Base-by-base conservation (phyloP, 2,113 vertebrate genomes). In the Scomber scombrus region DNA sequence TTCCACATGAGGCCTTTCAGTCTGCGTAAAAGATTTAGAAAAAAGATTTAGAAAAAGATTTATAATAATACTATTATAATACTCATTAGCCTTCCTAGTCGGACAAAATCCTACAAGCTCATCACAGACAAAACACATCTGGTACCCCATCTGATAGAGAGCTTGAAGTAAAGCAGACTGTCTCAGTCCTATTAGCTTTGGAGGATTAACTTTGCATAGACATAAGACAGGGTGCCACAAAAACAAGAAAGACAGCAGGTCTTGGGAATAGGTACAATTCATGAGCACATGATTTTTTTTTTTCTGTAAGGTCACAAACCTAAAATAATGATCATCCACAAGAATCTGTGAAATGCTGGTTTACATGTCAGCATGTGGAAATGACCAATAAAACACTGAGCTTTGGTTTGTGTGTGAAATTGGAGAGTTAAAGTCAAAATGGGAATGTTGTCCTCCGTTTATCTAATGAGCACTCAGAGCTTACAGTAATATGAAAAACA, bases 171-270 rank as follows among this genome's bases (percentile, higher is more conserved):
- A 85, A 84, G 64, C 81, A 80, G 70, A 64, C 65, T 3, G 49
- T 70, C 72, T 85, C 70, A 81, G 85, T 62, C 77, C 50, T 51
- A 81, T 84, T 68, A 80, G 78, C 80, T 73, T 50, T 52, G 26
- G 57, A 55, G 79, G 85, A 88, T 89, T 91, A 88, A 80, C 73
- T 57, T 78, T 13, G 16, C 26, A 51, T 5, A 58, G 51, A 78
- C 58, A 52, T 58, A 52, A 23, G 21, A 74, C n/a, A 13, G 82
- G 63, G 52, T 21, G 26, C 63, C 8, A 63, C 9, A 52, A 23
- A 78, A 31, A 86, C 60, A 66, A 71, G 16, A 18, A 15, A 86
- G 13, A 64, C 58, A 78, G 26, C 43, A 71, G 11, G 12, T 47
- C 19, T 61, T 55, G n/a, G 23, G 14, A 73, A 63, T 34, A 3